Base-by-base conservation (phyloP, 2,113 vertebrate species). In the Smithornis capensis region DNA sequence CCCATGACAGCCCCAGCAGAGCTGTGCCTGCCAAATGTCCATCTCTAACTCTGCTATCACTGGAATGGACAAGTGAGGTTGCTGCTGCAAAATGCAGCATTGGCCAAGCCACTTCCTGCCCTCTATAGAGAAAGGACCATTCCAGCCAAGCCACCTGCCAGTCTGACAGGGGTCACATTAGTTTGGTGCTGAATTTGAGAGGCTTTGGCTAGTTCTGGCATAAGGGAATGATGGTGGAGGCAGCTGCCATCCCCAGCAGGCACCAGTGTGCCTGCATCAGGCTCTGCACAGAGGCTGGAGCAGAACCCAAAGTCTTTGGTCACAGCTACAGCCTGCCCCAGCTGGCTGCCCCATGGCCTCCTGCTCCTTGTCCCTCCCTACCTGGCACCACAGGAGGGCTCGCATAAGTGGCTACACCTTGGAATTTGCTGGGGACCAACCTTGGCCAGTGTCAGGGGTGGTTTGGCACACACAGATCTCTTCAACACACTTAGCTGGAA, bases 261-360 rank as follows among this genome's bases (percentile, higher is more conserved):
- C 24, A 21, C 49, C 22, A 21, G 23, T 1, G 0, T 1, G 0
- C 28, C 33, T 8, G 55, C 40, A 4, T 4, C 24, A 6, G 24
- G 35, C 16, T 21, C 31, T 29, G 17, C 0, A 9, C n/a, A 2
- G 5, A 29, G 23, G 4, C 18, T 73, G 74, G 5, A 29, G 18
- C 35, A 49, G 35, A 42, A 17, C 18, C 25, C 50, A 8, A 18
- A 14, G 42, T 3, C 23, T 14, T 14, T 14, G 4, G 19, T 13
- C 42, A 3, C 0, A 21, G 16, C 15, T 37, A 3, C 0, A 21
- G 55, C 29, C n/a, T 2, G 1, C 35, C 14, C 33, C 0, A 1
- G 9, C 18, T 22, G 31, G 4, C 5, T 74, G 44, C 42, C 22
- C 45, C 5, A 0, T 1, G 8, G 29, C 29, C 68, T 24, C 16